Evolutionary conservation across 2,888 invertebrate species (phyloP), one percentile per base, ranked within the genome.

Genomic region (Drosophila testacea): DNA sequence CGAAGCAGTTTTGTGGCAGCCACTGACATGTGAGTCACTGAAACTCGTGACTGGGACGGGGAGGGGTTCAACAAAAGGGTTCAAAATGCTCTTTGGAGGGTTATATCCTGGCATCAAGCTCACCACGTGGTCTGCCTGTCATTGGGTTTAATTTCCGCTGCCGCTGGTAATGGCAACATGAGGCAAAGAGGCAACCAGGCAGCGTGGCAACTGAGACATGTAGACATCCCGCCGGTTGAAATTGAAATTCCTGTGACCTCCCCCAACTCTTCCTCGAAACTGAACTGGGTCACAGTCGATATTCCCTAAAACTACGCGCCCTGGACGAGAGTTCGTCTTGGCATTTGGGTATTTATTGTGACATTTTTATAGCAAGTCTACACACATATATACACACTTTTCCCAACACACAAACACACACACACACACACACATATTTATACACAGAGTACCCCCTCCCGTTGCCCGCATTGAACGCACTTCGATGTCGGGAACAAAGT

Each of bases 91-190:
- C 62, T 48, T 71, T 60, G 79, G 77, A 73, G 77, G 44, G 56
- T 61, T 59, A 55, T 38, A 59, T 54, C 61, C 61, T 16, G 48
- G 4, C 41, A 47, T 55, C 38, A 13, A 22, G 66, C 75, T 50
- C 75, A 68, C 67, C 83, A 72, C 75, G 73, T 84, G 79, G 79
- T 63, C 80, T 66, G 83, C 68, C 69, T 80, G 83, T 80, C 88
- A 83, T 86, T 86, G 86, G 75, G 73, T 83, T 84, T 84, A 88
- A 84, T 84, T 84, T 84, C 83, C 83, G 83, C 77, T 79, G 72
- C 60, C 55, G 63, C 68, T 64, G 68, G 73, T 85, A 77, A 83
- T 85, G 80, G 79, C 77, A 60, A 36, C 64, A 42, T 67, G 59
- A 34, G 77, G 65, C 77, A 71, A 48, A 62, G 42, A 69, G 69